Evolutionary conservation across 2,113 vertebrate species (phyloP), one percentile per base, ranked within the genome.

Genomic region (Salvelinus namaycush): DNA sequence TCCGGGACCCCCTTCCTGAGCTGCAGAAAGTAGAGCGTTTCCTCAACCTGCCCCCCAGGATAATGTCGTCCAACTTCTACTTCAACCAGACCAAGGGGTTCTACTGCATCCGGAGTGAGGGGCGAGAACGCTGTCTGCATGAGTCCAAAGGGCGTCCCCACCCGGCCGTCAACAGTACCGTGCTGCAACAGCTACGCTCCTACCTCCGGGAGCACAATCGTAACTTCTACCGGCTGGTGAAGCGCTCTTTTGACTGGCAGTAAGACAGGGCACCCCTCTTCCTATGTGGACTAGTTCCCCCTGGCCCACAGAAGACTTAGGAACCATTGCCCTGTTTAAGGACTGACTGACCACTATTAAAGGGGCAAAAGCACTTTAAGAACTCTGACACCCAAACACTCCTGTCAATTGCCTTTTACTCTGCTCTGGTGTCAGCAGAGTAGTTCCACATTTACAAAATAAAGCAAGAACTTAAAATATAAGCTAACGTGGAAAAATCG

Each of bases 31-130:
- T 97, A 75, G 96, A 97, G 87, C 93, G 81, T 18, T 97, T 97
- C 87, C 92, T 97, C 62, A 94, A 96, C 83, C 91, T 97, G 83
- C 94, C 94, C 1, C 94, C 96, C 1, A 90, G 92, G 92, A 97
- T 97, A 86, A 85, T 94, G 65, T 91, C 96, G 82, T 95, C 95
- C 88, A 97, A 97, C 91, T 97, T 97, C 92, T 97, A 97, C 91
- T 97, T 97, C 88, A 97, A 97, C 89, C 96, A 97, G 84, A 97
- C 96, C 76, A 97, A 97, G 90, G 96, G 96, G 75, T 97, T 97
- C 85, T 97, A 96, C 90, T 97, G 96, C 74, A 96, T 97, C 86
- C 94, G 96, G 74, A 97, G 95, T 16, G 96, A 96, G 1, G 96
- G 96, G 16, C 91, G 94, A 27, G 96, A 97, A 83, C 93, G 96